Evolutionary conservation across 2,888 invertebrate species (phyloP), one percentile per base, ranked within the genome.

Genomic region (Caenorhabditis drosophilae): DNA sequence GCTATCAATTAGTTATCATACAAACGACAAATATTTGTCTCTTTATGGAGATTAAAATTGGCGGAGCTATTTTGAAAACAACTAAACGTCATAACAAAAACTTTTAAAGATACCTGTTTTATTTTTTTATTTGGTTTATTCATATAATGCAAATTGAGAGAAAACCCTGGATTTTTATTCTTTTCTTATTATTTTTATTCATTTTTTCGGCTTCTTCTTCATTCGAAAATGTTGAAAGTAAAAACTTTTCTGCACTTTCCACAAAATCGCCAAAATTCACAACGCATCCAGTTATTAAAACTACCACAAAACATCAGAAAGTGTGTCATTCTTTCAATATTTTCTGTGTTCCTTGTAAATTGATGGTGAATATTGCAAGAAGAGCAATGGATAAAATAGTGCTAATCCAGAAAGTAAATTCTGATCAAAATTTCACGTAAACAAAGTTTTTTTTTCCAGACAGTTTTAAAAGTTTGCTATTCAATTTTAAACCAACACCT

Each of bases 271-370:
- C 42, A 42, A 18, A 18, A 42, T 42, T 12, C 7, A 7, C 42
- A 4, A 42, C 42, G 4, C 42, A 23, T 23, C 22, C 22, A 42
- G 7, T 42, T 9, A 42, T 23, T 23, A 7, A 45, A 31, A 12
- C 53, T 18, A n/a, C n/a, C n/a, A n/a, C n/a, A n/a, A n/a, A n/a
- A n/a, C 16, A 9, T 12, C 25, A 45, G 9, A 25, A 12, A n/a
- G 15, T 12, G 11, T 55, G 47, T 31, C 41, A 42, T 23, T 31
- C 48, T 0, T 55, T 55, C 38, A 44, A 45, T n/a, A n/a, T 25
- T 25, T 36, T 53, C 18, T 55, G 55, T 41, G 15, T 55, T 22
- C 55, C 55, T 2, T 55, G 55, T 11, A 23, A 48, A 20, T 12
- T 55, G 2, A n/a, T 9, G 0, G 31, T 55, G 2, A 55, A 48